These are phyloP conservation scores for Ceratina australensis DNA, from an alignment of 1,140 invertebrate species.

Conservation along the genomic window DNA sequence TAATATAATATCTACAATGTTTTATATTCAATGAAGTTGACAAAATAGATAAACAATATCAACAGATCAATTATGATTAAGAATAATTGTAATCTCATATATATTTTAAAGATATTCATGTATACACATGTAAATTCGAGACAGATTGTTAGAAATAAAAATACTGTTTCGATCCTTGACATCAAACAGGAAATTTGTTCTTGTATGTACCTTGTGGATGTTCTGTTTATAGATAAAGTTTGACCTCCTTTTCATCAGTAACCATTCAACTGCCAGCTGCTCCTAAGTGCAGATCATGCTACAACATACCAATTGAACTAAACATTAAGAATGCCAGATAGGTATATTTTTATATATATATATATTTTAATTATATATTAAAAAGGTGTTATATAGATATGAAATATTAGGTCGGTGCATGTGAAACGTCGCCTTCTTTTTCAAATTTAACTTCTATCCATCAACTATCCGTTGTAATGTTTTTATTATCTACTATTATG, in stretches of 20 bases:
- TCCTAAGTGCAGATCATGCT: conserved; percentile 61
- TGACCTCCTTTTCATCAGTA: conserved; percentile 71
- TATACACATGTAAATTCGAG: conserved; percentile 17
- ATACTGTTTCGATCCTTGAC: conserved; percentile 60
- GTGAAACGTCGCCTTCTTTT: too few species aligned
- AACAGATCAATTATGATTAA: conserved; percentile 1
- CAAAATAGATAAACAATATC: background rate
- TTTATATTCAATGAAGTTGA: background rate
- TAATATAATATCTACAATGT: background rate
- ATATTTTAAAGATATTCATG: background rate
- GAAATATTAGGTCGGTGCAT: too few species aligned
- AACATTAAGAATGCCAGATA: conserved; percentile 64
- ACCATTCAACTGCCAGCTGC: conserved; percentile 66
- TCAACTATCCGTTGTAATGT: too few species aligned
- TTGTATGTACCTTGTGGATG: conserved; percentile 66
- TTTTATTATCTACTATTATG: too few species aligned
- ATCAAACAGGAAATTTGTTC: conserved; percentile 44
- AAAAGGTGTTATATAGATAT: conserved; percentile 9
- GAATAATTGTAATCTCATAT: conserved; percentile 7
- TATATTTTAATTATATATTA: conserved; percentile 11
- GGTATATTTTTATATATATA: conserved; percentile 47
- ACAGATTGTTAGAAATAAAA: conserved; percentile 59
- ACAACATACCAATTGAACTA: conserved; percentile 43
- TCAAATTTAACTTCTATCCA: too few species aligned
- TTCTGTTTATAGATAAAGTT: conserved; percentile 77